phyloP scores from a whole-genome alignment of 2,113 vertebrate genomes.

The Cochlearius cochlearius region DNA sequence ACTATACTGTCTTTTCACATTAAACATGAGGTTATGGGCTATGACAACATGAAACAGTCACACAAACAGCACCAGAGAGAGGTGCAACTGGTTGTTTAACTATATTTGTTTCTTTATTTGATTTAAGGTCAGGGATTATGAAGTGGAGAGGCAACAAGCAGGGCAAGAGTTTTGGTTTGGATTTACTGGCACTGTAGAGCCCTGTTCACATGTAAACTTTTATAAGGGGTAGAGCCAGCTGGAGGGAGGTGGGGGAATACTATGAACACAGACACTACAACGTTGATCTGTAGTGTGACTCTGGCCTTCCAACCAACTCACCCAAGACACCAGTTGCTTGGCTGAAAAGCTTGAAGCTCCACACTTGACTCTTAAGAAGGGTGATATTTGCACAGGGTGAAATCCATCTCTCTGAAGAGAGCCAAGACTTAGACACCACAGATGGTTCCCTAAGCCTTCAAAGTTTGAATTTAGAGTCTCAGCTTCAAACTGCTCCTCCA shows the following conservation, averaged over 20 bases:
- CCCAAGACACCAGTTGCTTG: not conserved
- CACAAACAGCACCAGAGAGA: not conserved
- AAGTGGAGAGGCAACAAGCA: not conserved
- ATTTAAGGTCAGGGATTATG: not conserved
- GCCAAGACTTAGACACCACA: not conserved
- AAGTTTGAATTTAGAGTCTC: not conserved
- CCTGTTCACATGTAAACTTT: not conserved
- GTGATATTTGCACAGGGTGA: not conserved
- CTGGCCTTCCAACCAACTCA: not conserved
- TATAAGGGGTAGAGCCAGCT: not conserved
- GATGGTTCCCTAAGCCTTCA: not conserved
- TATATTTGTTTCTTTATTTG: not conserved
- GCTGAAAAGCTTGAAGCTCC: not conserved
- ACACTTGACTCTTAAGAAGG: not conserved
- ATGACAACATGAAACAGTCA: not conserved
- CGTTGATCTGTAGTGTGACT: rapidly evolving
- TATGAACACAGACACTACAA: not conserved
- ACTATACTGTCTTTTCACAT: slow-evolving; percentile 1
- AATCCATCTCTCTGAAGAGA: not conserved
- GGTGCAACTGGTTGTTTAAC: not conserved
- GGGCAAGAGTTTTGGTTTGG: not conserved
- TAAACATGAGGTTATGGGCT: not conserved
- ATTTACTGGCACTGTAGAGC: not conserved
- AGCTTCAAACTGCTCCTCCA: not conserved
- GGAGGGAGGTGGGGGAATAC: not conserved